Base-by-base conservation (phyloP, 64 coral and sea anemone genomes). In the Dendronephthya gigantea region DNA sequence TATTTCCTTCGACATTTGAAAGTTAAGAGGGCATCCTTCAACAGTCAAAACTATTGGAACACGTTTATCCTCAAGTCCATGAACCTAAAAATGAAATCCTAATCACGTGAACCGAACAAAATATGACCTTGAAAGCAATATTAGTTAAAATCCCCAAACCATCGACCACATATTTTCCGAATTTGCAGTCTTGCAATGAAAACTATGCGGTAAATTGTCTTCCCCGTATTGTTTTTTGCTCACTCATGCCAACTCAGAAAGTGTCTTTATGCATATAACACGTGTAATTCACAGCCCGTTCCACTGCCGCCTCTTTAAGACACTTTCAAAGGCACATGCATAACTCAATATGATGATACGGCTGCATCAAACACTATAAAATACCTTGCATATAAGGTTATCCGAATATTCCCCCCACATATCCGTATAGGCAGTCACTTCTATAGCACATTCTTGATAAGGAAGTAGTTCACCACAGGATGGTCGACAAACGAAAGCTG, bases 1-100 rank as follows among this genome's bases (percentile, higher is more conserved):
- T 49, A 93, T 89, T 30, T 98, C 95, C 84, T 90, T 98, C 85
- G 89, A 93, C 92, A 98, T 98, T 84, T 98, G 95, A 62, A 98
- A 98, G 55, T 98, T 98, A 19, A 98, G 79, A 13, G 95, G 95
- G 83, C 95, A 98, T 1, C 95, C 95, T 33, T 82, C 87, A 0
- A 98, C 92, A 84, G 84, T 86, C 95, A 98, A 93, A 5, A 86
- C 70, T 13, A 91, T 83, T 58, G 95, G 92, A 83, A 98, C 83
- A 82, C 82, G 91, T 11, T 88, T 85, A 52, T 92, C 92, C 17
- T 93, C 92, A 29, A 98, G 58, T 29, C 95, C 95, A 87, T 93
- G 89, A 82, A 98, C 86, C 95, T 98, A 62, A 40, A 66, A 84
- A 48, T 31, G 16, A 84, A 23, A 49, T 4, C 9, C 9, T 5